These are phyloP conservation scores for Mesocentrotus franciscanus DNA, from an alignment of 53 echinoderm and acorn worm genomes.

Conservation along the genomic window DNA sequence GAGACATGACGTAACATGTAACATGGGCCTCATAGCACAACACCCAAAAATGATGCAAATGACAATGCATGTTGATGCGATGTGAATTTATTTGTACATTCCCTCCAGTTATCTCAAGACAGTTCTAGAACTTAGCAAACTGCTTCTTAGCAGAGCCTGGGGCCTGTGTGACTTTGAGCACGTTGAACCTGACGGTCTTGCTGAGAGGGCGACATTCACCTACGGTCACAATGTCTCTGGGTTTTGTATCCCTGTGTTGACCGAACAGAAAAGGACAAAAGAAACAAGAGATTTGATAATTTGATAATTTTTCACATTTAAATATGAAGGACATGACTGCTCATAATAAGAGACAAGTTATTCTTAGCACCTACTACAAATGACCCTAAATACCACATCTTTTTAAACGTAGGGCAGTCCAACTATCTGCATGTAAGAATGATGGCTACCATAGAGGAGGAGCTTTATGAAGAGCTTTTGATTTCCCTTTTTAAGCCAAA, in stretches of 20 bases:
- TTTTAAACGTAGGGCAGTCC: too few relatives aligned
- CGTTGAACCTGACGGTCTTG: slow-evolving; percentile 97
- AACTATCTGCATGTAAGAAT: too few relatives aligned
- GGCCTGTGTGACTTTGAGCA: slow-evolving; percentile 92
- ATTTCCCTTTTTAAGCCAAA: too few relatives aligned
- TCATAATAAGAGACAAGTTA: slow-evolving; percentile 72
- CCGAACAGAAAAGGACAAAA: neutral
- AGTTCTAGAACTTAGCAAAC: slow-evolving; percentile 83
- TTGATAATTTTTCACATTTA: neutral
- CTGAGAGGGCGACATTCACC: slow-evolving; percentile 96
- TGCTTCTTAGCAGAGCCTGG: slow-evolving; percentile 96
- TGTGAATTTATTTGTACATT: slow-evolving; percentile 47
- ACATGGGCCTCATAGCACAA: neutral
- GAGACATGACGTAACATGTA: too few relatives aligned
- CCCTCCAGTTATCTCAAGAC: slow-evolving; percentile 1
- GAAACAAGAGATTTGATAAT: neutral
- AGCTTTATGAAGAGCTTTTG: too few relatives aligned
- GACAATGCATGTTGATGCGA: neutral
- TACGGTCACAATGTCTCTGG: slow-evolving; percentile 90
- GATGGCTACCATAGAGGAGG: too few relatives aligned
- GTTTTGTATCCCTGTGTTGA: slow-evolving; percentile 81
- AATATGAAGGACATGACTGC: slow-evolving; percentile 65
- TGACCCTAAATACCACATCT: too few relatives aligned
- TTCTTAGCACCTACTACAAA: too few relatives aligned
- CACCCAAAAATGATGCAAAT: neutral